phyloP scores from a whole-genome alignment of 2,888 invertebrate genomes.

The Leptinotarsa juncta region DNA sequence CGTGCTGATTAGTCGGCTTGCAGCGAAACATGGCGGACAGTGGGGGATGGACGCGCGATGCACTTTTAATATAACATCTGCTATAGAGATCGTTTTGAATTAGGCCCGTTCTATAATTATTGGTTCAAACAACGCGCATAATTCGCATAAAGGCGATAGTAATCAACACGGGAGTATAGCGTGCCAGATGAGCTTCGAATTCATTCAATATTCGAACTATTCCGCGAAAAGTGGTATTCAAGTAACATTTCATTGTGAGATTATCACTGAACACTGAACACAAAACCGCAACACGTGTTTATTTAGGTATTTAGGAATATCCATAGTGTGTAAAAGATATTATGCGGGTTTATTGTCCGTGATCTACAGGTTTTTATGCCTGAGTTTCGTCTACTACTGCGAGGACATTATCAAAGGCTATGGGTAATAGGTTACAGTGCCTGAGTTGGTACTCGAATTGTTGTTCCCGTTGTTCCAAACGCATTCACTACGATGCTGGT shows the following conservation, averaged over 20 bases:
- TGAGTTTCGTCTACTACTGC: no score
- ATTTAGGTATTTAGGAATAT: no score
- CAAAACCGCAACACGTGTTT: no score
- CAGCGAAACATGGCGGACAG: constrained; percentile 58
- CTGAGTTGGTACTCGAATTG: no score
- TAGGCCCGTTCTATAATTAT: constrained; percentile 59
- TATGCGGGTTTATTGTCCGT: no score
- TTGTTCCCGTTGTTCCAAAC: no score
- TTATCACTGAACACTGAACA: no score
- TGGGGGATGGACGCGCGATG: constrained; percentile 50
- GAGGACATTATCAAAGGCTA: no score
- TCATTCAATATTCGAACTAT: not conserved
- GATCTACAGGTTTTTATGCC: no score
- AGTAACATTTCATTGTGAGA: not conserved
- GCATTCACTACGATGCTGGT: no score
- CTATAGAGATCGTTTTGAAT: constrained; percentile 50
- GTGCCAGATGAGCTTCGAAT: not conserved
- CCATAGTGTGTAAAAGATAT: no score
- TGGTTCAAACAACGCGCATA: constrained; percentile 59
- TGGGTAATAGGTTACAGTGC: no score
- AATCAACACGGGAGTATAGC: constrained; percentile 15
- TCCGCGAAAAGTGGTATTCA: not conserved
- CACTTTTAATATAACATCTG: constrained; percentile 55
- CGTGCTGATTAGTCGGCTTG: constrained; percentile 63
- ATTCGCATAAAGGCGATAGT: constrained; percentile 27